phyloP scores from a whole-genome alignment of 1,140 invertebrate species.

The Drosophila obscura region DNA sequence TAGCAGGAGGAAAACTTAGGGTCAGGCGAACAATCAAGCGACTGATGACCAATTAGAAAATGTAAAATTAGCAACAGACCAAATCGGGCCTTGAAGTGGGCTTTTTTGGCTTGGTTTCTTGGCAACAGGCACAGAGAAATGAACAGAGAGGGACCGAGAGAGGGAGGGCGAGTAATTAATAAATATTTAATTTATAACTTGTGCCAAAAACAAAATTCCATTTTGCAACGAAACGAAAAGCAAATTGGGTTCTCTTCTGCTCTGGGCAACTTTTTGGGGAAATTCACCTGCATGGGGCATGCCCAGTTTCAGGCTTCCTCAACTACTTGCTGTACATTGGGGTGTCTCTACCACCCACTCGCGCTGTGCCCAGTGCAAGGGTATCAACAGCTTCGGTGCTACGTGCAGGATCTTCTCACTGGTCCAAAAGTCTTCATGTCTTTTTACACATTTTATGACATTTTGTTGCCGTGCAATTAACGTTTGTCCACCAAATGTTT shows the following conservation, averaged over 20 bases:
- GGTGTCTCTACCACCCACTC: too few relatives aligned
- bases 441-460: neutral
- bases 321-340: too few relatives aligned
- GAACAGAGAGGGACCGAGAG: neutral
- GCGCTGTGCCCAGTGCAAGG: too few relatives aligned
- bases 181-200: conserved; percentile 75
- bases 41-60: conserved; percentile 74
- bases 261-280: neutral
- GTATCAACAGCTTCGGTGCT: too few relatives aligned
- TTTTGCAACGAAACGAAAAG: conserved; percentile 16
- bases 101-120: neutral
- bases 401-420: neutral
- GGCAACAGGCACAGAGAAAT: neutral
- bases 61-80: conserved; percentile 53
- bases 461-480: conserved; percentile 54
- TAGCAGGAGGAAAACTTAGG: too few relatives aligned
- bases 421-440: neutral
- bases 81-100: conserved; percentile 2
- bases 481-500: conserved; percentile 67
- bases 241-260: neutral
- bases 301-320: too few relatives aligned
- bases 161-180: conserved; percentile 57
- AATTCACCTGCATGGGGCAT: too few relatives aligned
- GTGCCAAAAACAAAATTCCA: conserved; percentile 40
- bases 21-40: conserved; percentile 52